A percentile compares a stretch with the other conserved stretches of the same genome.
phyloP scores from a whole-genome alignment of 2,888 invertebrate genomes.

The Morpho achilles region DNA sequence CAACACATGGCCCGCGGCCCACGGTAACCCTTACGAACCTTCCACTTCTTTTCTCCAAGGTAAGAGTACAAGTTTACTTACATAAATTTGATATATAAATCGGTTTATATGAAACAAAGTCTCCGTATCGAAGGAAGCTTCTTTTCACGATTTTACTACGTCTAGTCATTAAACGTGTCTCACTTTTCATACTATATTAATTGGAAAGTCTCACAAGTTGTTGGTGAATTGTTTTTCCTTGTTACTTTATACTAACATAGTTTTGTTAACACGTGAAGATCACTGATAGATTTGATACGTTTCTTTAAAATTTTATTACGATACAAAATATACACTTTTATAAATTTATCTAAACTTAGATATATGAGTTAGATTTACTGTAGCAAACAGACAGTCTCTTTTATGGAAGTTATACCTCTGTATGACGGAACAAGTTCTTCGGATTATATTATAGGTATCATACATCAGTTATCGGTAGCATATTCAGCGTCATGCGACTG shows the following conservation, averaged over 20 bases:
- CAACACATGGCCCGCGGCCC: conserved; percentile 22
- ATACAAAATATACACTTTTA: too few relatives aligned
- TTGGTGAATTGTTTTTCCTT: not conserved
- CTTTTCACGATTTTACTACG: not conserved
- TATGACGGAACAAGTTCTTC: conserved; percentile 2
- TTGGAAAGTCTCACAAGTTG: not conserved
- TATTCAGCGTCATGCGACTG: conserved; percentile 21
- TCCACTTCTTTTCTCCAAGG: conserved; percentile 18
- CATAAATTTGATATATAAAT: conserved; percentile 1
- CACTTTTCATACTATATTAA: conserved; percentile 2
- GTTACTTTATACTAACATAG: too few relatives aligned
- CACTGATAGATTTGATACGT: too few relatives aligned
- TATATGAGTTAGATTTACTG: too few relatives aligned
- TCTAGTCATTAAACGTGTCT: not conserved
- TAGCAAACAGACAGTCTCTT: too few relatives aligned
- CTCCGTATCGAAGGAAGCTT: not conserved
- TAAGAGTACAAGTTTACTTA: conserved; percentile 15
- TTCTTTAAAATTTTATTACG: too few relatives aligned
- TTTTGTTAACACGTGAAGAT: too few relatives aligned
- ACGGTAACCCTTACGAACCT: conserved; percentile 15
- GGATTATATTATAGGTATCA: conserved; percentile 5
- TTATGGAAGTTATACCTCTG: too few relatives aligned
- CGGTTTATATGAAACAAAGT: not conserved
- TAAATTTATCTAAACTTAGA: too few relatives aligned
- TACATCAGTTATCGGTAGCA: conserved; percentile 15